phyloP scores from a whole-genome alignment of 1,140 invertebrate genomes.

The Epicauta chinensis region DNA sequence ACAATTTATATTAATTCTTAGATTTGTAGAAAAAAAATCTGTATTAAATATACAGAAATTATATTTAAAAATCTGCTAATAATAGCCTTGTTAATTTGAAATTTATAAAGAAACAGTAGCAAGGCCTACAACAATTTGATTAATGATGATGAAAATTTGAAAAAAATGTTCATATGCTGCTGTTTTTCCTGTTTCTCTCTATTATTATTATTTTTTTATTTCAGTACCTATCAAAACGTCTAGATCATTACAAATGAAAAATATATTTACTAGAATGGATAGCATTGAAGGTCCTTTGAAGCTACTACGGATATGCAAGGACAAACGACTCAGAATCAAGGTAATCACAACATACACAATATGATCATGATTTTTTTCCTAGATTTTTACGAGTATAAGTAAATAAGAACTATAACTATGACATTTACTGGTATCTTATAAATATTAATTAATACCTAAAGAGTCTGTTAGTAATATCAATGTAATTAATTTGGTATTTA shows the following conservation, averaged over 20 bases:
- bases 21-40: too few species aligned
- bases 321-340: constrained; percentile 55
- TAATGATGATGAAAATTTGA: too few species aligned
- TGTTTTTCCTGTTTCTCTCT: too few species aligned
- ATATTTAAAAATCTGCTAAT: too few species aligned
- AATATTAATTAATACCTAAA: constrained; percentile 5
- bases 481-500: not conserved
- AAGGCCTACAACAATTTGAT: too few species aligned
- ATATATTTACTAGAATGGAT: constrained; percentile 60
- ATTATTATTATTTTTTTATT: constrained; percentile 25
- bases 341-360: constrained; percentile 43
- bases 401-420: not conserved
- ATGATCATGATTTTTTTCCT: not conserved
- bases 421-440: constrained; percentile 7
- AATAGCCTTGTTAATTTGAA: too few species aligned
- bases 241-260: constrained; percentile 36
- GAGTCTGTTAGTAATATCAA: not conserved
- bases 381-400: constrained; percentile 1
- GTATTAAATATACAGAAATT: too few species aligned
- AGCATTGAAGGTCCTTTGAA: constrained; percentile 49
- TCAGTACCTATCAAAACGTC: constrained; percentile 32
- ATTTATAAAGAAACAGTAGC: too few species aligned
- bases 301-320: constrained; percentile 54
- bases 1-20: too few species aligned
- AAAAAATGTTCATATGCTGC: too few species aligned